These are phyloP conservation scores for Erethizon dorsatum DNA, from an alignment of 2,797 vertebrate species.

Conservation along the genomic window DNA sequence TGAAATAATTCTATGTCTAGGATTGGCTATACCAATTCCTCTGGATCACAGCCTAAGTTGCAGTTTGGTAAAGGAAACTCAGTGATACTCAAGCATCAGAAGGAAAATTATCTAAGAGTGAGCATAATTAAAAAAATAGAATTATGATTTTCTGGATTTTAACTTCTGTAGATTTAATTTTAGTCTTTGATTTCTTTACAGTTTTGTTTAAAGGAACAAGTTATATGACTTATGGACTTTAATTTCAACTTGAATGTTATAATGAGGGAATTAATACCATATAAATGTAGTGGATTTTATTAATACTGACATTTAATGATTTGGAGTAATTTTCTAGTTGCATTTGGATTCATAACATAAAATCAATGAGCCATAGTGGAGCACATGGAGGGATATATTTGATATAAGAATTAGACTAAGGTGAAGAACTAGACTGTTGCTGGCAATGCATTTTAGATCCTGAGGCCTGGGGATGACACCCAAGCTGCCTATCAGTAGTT, in stretches of 20 bases:
- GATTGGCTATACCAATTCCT: background rate
- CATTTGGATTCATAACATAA: constrained; percentile 35
- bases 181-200: constrained; percentile 14
- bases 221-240: background rate
- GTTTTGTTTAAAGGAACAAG: background rate
- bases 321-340: constrained; percentile 43
- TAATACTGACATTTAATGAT: constrained; percentile 62
- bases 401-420: background rate
- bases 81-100: background rate
- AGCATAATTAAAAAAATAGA: background rate
- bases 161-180: constrained; percentile 29
- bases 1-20: constrained; percentile 28
- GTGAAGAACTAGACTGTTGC: background rate
- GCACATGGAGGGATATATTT: background rate
- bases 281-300: constrained; percentile 27
- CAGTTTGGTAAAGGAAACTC: background rate
- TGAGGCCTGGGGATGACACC: background rate
- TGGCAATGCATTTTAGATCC: background rate
- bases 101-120: background rate
- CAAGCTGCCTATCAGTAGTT: background rate
- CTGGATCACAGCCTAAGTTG: background rate
- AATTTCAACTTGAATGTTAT: constrained; percentile 35
- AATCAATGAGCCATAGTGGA: background rate
- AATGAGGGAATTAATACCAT: background rate
- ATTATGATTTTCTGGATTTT: background rate